Percentiles rank a stretch among this genome's conserved stretches.
Evolutionary conservation across 2,113 vertebrate species (phyloP).

Genomic region (Sisor rabdophorus): DNA sequence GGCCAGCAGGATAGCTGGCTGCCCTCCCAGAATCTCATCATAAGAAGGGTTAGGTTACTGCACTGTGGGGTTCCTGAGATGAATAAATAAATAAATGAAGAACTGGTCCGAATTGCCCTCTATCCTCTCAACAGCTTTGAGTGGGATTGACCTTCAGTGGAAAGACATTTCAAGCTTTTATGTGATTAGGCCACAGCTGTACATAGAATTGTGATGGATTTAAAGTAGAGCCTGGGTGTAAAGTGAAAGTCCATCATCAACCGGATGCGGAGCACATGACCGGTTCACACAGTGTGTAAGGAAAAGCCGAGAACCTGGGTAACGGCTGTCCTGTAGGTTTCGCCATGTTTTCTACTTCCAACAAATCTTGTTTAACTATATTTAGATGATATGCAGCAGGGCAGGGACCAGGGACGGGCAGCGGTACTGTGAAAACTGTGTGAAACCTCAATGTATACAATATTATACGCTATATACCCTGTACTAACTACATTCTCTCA

Average conservation of each 20-base stretch:
- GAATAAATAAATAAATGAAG: conserved; percentile 45
- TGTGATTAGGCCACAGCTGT: background rate
- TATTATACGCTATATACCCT: too few relatives aligned
- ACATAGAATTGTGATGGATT: conserved; percentile 2
- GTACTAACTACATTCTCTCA: too few relatives aligned
- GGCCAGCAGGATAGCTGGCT: conserved; percentile 40
- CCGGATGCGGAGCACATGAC: background rate
- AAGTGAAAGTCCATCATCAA: background rate
- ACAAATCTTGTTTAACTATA: too few relatives aligned
- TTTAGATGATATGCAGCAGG: too few relatives aligned
- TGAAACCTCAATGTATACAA: too few relatives aligned
- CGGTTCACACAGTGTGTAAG: background rate
- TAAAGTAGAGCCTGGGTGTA: background rate
- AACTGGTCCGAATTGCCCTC: conserved; percentile 28
- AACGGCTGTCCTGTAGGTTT: too few relatives aligned
- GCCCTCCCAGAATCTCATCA: conserved; percentile 40
- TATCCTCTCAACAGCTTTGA: conserved; percentile 26
- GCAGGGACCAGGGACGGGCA: too few relatives aligned
- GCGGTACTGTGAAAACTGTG: too few relatives aligned
- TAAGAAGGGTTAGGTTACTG: conserved; percentile 43
- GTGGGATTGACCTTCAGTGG: conserved; percentile 5
- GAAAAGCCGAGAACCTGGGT: background rate
- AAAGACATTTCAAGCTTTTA: conserved; percentile 11
- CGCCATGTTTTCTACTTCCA: too few relatives aligned
- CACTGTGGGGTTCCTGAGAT: conserved; percentile 15